Conservation (phyloP, 1,140 invertebrate species). For the Drosophila ambigua region DNA sequence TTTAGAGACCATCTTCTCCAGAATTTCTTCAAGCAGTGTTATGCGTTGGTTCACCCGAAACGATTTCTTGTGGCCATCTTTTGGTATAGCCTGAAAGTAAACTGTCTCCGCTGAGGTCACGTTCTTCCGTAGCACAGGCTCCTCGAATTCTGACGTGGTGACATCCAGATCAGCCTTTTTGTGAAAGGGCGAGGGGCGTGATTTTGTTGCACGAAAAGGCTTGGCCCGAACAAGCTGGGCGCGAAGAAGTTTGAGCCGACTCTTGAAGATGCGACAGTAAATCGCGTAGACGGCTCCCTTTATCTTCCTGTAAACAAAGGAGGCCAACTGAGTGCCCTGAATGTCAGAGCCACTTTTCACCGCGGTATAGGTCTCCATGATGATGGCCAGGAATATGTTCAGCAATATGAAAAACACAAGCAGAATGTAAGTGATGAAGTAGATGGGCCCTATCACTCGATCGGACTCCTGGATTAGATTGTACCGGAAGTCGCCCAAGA, state of each 20-base stretch:
- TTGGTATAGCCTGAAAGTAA: not conserved
- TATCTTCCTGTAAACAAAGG: conserved; percentile 58
- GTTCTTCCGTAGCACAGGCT: conserved; percentile 16
- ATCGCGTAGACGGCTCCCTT: conserved; percentile 22
- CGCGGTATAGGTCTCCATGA: conserved; percentile 90
- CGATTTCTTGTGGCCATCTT: not conserved
- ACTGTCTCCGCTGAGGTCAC: not conserved
- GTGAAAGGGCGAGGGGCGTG: too few relatives aligned
- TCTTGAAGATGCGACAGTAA: conserved; percentile 46
- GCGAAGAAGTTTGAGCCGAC: not conserved
- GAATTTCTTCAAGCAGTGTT: conserved; percentile 62
- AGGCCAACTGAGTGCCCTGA: conserved; percentile 66
- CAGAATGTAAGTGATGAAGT: conserved; percentile 91
- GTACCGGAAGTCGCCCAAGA: conserved; percentile 93
- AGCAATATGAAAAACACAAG: conserved; percentile 92
- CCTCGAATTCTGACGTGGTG: not conserved
- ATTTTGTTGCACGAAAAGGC: too few relatives aligned
- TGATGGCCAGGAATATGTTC: conserved; percentile 94
- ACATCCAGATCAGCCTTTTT: too few relatives aligned
- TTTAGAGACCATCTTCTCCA: conserved; percentile 66
- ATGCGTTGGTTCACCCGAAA: conserved; percentile 69
- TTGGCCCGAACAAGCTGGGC: not conserved
- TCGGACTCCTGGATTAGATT: conserved; percentile 89
- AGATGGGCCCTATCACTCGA: conserved; percentile 90
- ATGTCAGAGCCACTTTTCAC: conserved; percentile 88